phyloP scores from a whole-genome alignment of 2,113 vertebrate genomes.

The Scartelaos histophorus region DNA sequence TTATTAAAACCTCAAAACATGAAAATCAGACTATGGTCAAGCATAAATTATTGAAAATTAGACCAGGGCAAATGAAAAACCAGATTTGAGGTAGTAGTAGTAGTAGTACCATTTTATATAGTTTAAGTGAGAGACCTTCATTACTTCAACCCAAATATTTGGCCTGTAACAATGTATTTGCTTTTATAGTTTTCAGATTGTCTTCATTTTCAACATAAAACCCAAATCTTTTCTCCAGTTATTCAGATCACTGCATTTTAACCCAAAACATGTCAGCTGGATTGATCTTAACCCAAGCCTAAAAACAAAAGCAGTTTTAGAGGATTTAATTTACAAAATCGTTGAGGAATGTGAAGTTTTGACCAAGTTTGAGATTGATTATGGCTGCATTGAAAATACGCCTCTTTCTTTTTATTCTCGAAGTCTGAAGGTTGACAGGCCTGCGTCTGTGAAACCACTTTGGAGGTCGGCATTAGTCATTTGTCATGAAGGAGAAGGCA shows the following conservation, averaged over 20 bases:
- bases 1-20: too few relatives aligned
- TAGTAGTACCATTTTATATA: too few relatives aligned
- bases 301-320: neutral
- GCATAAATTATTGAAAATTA: too few relatives aligned
- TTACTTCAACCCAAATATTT: neutral
- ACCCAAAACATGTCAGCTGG: neutral
- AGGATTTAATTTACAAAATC: neutral
- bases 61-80: too few relatives aligned
- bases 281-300: neutral
- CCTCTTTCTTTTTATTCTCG: neutral
- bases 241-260: neutral
- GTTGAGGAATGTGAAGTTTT: neutral
- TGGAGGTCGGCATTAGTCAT: neutral
- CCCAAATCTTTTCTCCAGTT: neutral
- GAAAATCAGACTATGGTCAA: too few relatives aligned
- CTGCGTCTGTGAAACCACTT: neutral
- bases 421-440: neutral
- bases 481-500: neutral
- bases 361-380: conserved; percentile 2
- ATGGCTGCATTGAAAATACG: neutral
- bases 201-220: neutral
- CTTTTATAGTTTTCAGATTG: neutral
- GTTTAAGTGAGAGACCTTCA: too few relatives aligned
- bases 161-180: neutral
- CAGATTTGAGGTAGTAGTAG: too few relatives aligned